A percentile compares a stretch with the other conserved stretches of the same genome.
Evolutionary conservation across 2,888 invertebrate species (phyloP).

Genomic region (Anthophora plumipes): DNA sequence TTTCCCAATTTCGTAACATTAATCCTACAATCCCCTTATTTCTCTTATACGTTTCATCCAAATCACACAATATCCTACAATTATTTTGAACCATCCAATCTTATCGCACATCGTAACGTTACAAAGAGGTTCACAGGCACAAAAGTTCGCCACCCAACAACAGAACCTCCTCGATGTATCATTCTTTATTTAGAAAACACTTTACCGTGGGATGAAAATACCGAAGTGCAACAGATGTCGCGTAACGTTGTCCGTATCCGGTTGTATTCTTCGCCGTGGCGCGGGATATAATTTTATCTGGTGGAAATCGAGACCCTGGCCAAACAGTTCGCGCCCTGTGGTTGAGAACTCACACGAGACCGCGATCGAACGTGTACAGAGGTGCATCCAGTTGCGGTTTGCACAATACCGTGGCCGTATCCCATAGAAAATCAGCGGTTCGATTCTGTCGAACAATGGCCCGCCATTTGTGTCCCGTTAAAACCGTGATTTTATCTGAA

Average conservation of each 20-base stretch:
- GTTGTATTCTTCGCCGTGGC: conserved; percentile 23
- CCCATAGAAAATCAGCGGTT: conserved; percentile 75
- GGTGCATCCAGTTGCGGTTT: conserved; percentile 69
- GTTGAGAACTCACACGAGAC: conserved; percentile 49
- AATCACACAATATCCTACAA: background rate
- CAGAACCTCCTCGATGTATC: background rate
- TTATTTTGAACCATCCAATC: background rate
- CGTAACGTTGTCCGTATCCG: conserved; percentile 23
- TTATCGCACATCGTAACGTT: conserved; percentile 13
- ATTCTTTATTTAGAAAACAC: conserved; percentile 39
- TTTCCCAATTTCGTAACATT: no score
- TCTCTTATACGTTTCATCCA: background rate
- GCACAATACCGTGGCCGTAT: conserved; percentile 72
- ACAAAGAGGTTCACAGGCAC: background rate
- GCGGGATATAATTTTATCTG: conserved; percentile 61
- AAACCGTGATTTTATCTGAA: conserved; percentile 69
- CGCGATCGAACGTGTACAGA: conserved; percentile 44
- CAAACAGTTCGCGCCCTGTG: conserved; percentile 55
- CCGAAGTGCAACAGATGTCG: conserved; percentile 63
- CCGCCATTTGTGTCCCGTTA: conserved; percentile 69
- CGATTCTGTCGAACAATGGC: conserved; percentile 74
- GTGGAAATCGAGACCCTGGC: conserved; percentile 64
- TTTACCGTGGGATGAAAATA: conserved; percentile 28
- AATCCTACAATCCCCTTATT: background rate
- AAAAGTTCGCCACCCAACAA: background rate